Evolutionary conservation across 1,140 invertebrate species (phyloP).

Genomic region (Hetaerina americana): DNA sequence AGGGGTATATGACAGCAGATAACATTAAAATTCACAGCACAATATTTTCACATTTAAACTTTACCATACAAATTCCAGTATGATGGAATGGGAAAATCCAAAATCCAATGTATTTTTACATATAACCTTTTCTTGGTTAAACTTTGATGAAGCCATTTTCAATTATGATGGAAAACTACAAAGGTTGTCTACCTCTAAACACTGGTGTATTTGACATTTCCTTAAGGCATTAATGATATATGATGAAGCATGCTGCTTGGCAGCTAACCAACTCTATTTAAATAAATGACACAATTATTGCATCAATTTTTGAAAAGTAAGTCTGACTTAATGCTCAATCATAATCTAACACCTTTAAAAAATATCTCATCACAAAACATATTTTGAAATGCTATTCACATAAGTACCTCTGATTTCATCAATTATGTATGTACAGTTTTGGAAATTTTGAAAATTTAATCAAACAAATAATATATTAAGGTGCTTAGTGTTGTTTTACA

Average conservation of each 20-base stretch:
- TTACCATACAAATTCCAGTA: too few species aligned
- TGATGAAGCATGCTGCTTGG: background rate
- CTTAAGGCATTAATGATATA: too few species aligned
- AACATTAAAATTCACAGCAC: background rate
- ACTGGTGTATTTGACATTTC: background rate
- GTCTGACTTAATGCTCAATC: background rate
- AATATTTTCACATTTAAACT: background rate
- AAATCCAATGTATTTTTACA: background rate
- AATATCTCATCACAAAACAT: too few species aligned
- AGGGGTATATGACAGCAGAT: background rate
- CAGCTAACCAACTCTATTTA: background rate
- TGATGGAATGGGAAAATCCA: too few species aligned
- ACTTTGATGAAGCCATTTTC: too few species aligned
- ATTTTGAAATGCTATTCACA: too few species aligned
- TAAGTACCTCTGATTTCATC: too few species aligned
- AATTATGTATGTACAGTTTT: background rate
- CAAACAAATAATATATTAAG: background rate
- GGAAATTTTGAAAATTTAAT: background rate
- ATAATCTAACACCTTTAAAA: background rate
- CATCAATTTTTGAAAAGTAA: background rate
- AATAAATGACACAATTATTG: background rate
- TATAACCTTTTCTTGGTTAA: background rate
- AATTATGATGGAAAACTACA: too few species aligned
- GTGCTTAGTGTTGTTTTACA: background rate
- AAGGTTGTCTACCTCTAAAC: too few species aligned